Evolutionary conservation across 2,888 invertebrate genomes (phyloP).

Genomic region (Cheilosia impressa): DNA sequence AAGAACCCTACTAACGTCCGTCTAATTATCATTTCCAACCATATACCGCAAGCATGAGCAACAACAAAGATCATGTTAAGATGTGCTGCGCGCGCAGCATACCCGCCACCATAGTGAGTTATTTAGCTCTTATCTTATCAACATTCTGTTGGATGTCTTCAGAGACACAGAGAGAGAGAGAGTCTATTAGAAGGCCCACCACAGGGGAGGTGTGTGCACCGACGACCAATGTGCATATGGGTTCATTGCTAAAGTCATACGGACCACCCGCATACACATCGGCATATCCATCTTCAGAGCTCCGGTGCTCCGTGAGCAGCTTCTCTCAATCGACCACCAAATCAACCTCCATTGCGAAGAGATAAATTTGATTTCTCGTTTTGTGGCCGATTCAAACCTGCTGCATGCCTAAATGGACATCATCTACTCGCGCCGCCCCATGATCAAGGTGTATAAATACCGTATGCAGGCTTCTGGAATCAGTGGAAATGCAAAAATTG

Average conservation of each 20-base stretch:
- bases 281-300: slow-evolving; percentile 41
- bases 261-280: slow-evolving; percentile 70
- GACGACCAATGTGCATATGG: slow-evolving; percentile 46
- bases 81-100: slow-evolving; percentile 30
- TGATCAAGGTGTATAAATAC: slow-evolving; percentile 20
- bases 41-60: slow-evolving; percentile 10
- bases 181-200: slow-evolving; percentile 60
- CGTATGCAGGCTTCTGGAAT: slow-evolving; percentile 41
- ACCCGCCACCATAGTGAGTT: slow-evolving; percentile 73
- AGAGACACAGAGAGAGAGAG: slow-evolving; percentile 34
- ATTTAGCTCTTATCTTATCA: slow-evolving; percentile 74
- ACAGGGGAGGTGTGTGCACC: slow-evolving; percentile 28
- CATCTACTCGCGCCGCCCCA: slow-evolving; percentile 48
- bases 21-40: slow-evolving; percentile 66
- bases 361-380: slow-evolving; percentile 73
- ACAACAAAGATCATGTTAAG: slow-evolving; percentile 64
- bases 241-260: slow-evolving; percentile 52
- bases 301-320: slow-evolving; percentile 33
- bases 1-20: slow-evolving; percentile 36
- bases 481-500: slow-evolving; percentile 65
- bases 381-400: slow-evolving; percentile 58
- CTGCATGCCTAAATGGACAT: slow-evolving; percentile 50
- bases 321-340: slow-evolving; percentile 65
- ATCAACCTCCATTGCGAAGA: slow-evolving; percentile 69
- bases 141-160: slow-evolving; percentile 65